Evolutionary conservation across 53 echinoderm and acorn worm species (phyloP).

Genomic region (Holothuria scabra): DNA sequence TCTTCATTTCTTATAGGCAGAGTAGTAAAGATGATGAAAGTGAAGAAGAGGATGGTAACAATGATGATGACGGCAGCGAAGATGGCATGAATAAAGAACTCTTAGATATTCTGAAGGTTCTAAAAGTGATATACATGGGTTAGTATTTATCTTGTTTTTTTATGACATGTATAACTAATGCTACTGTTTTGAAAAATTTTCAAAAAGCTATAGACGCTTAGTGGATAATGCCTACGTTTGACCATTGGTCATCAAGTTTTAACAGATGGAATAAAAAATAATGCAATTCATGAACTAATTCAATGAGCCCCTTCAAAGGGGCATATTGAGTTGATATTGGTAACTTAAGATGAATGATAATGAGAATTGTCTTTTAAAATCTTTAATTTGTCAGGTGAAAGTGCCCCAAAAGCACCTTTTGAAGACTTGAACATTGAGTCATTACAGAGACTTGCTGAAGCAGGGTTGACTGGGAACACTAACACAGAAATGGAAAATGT

Average conservation of each 20-base stretch:
- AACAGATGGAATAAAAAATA: too few relatives aligned
- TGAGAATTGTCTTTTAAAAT: too few relatives aligned
- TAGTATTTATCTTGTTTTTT: conserved; percentile 3
- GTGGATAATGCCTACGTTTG: too few relatives aligned
- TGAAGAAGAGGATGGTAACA: conserved; percentile 55
- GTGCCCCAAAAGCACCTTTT: conserved; percentile 7
- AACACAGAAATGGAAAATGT: conserved; percentile 37
- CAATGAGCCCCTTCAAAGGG: too few relatives aligned
- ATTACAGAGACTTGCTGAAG: conserved; percentile 49
- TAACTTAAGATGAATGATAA: too few relatives aligned
- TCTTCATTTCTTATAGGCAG: too few relatives aligned
- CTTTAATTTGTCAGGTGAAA: conserved; percentile 13
- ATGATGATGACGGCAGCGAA: conserved; percentile 32
- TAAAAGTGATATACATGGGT: conserved; percentile 80
- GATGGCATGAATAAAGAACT: conserved; percentile 45
- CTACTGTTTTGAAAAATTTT: too few relatives aligned
- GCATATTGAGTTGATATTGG: too few relatives aligned
- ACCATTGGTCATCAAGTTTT: too few relatives aligned
- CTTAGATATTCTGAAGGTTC: conserved; percentile 57
- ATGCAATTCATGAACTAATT: too few relatives aligned
- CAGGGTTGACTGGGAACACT: conserved; percentile 31
- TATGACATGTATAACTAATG: too few relatives aligned
- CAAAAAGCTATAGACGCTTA: too few relatives aligned
- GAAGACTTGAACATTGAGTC: conserved; percentile 53
- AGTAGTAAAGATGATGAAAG: not conserved